Evolutionary conservation across 2,113 vertebrate genomes (phyloP), one percentile per base, ranked within the genome.

Genomic region (Plectropomus leopardus): DNA sequence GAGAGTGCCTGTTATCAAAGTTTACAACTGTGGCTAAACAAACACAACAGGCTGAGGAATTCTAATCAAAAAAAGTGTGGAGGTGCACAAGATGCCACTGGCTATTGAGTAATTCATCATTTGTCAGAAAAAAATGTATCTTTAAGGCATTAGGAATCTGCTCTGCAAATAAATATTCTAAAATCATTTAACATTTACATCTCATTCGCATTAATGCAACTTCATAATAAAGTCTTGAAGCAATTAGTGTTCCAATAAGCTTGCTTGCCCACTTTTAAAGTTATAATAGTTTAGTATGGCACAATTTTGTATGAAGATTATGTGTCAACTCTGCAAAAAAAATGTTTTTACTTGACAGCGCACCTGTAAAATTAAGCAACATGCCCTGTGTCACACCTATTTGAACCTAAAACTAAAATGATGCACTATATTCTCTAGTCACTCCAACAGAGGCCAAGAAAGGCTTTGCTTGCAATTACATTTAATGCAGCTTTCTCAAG

Each of bases 21-120:
- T 81, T 83, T 82, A 80, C 76, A 73, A 81, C 79, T 65, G 63
- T 55, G n/a, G 76, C 83, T 75, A 17, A 17, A 61, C 77, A 87
- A 64, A 81, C 58, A 65, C 26, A 2, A 23, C 15, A 26, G 36
- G 30, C 16, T 21, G 53, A 68, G 30, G 63, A 61, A 36, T 17
- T 48, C 40, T 57, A 6, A 51, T 44, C 5, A 63, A 23, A 55
- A 44, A 60, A 15, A 15, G 17, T 15, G 36, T n/a, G 4, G 47
- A 47, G 24, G 42, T 57, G 28, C 34, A 51, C 17, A 42, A 75
- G 23, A 51, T 51, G 40, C 66, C 6, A 15, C 28, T 4, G 53
- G n/a, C 47, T 67, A 36, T 58, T 0, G 24, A 34, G 28, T 36
- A 8, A 16, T 9, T 42, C 7, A 60, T 42, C 1, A 64, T 3